Percentiles rank a stretch among this genome's conserved stretches.
phyloP scores from a whole-genome alignment of 2,113 vertebrate species.

The Myotis davidii region DNA sequence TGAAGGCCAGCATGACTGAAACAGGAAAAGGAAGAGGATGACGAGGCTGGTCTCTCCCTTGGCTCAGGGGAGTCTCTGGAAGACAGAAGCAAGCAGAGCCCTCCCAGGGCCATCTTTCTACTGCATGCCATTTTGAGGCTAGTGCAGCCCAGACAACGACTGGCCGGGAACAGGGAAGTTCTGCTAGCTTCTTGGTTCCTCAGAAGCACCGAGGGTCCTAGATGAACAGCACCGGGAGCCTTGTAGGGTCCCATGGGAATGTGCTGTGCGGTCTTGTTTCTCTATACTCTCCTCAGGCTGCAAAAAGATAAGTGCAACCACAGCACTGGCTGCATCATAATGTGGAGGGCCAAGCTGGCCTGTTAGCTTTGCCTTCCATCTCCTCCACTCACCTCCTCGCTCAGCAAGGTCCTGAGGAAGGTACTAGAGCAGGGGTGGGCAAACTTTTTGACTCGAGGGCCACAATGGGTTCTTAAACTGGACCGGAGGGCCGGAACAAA shows the following conservation, averaged over 20 bases:
- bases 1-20: not conserved
- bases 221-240: not conserved
- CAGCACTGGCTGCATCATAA: not conserved
- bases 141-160: no score
- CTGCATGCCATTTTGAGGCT: not conserved
- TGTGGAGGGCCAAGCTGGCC: not conserved
- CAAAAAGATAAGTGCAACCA: not conserved
- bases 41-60: not conserved
- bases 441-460: no score
- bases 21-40: not conserved
- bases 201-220: not conserved
- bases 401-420: not conserved
- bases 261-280: not conserved
- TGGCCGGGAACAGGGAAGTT: not conserved
- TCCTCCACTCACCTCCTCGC: not conserved
- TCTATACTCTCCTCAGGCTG: not conserved
- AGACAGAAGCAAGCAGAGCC: not conserved
- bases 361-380: not conserved
- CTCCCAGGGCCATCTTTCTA: not conserved
- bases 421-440: no score
- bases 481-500: no score
- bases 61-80: not conserved
- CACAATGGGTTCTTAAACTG: no score
- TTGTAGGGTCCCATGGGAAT: no score
- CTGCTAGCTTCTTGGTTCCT: not conserved